phyloP scores from a whole-genome alignment of 2,113 vertebrate species.

The Nannobrachium achirus region DNA sequence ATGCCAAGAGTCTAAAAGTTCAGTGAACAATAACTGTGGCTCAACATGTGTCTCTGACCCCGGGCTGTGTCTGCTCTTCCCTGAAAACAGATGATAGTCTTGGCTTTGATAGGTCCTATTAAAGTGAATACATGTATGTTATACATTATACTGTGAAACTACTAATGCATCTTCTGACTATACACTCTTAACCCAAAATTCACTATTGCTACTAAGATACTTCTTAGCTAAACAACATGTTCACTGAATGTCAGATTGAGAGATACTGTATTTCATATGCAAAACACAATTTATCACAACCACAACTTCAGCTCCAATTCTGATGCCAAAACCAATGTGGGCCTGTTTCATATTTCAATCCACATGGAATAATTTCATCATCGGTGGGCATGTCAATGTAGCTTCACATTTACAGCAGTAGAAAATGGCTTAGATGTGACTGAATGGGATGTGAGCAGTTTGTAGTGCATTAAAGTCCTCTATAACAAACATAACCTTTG shows the following conservation, averaged over 20 bases:
- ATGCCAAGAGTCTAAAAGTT: slow-evolving; percentile 13
- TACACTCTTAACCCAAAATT: slow-evolving; percentile 24
- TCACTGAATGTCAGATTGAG: not conserved
- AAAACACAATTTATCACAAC: not conserved
- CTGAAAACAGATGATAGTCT: slow-evolving; percentile 42
- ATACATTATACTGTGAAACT: slow-evolving; percentile 43
- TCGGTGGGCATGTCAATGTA: slow-evolving; percentile 19
- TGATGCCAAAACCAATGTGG: not conserved
- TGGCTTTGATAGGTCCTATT: slow-evolving; percentile 30
- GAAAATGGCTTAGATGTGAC: slow-evolving; percentile 20
- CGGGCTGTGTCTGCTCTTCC: slow-evolving; percentile 21
- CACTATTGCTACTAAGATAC: slow-evolving; percentile 29
- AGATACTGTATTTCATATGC: slow-evolving; percentile 20
- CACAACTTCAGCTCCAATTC: not conserved
- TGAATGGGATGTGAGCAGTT: slow-evolving; percentile 37
- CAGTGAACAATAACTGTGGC: slow-evolving; percentile 6
- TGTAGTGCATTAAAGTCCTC: slow-evolving; percentile 17
- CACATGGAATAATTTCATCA: not conserved
- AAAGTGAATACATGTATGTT: slow-evolving; percentile 41
- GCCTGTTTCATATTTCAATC: slow-evolving; percentile 24
- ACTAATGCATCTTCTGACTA: slow-evolving; percentile 43
- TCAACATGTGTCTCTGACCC: slow-evolving; percentile 30
- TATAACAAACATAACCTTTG: slow-evolving; percentile 50
- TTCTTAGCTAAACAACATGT: not conserved
- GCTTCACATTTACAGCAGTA: slow-evolving; percentile 22